A percentile compares a stretch with the other conserved stretches of the same genome.
These are phyloP conservation scores for Cathartes aura DNA, from an alignment of 2,113 vertebrate genomes.

Conservation along the genomic window DNA sequence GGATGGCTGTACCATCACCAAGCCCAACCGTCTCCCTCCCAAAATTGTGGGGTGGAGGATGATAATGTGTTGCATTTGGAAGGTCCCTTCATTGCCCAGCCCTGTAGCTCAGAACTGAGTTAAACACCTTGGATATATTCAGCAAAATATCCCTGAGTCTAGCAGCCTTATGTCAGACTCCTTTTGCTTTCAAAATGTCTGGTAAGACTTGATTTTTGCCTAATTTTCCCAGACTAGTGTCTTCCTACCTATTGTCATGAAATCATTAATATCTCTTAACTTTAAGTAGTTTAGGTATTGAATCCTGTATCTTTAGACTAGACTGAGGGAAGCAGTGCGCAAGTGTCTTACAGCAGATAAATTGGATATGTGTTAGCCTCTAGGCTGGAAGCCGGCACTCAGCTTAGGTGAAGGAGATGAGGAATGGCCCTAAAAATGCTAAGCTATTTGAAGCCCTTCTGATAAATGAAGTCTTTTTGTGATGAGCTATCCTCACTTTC, in stretches of 20 bases:
- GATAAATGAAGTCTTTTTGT: slow-evolving; percentile 59
- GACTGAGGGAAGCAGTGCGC: background rate
- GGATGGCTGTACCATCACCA: background rate
- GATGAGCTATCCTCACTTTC: slow-evolving; percentile 49
- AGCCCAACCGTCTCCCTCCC: background rate
- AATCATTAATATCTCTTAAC: background rate
- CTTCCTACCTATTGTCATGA: background rate
- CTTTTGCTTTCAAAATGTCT: background rate
- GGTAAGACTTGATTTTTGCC: background rate
- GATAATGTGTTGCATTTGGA: background rate
- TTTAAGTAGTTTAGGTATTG: background rate
- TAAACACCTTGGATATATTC: background rate
- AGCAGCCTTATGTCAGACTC: background rate
- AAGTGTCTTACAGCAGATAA: background rate
- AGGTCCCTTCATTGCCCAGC: background rate
- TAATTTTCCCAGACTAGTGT: background rate
- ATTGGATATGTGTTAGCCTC: background rate
- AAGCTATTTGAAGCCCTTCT: slow-evolving; percentile 61
- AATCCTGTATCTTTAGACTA: background rate
- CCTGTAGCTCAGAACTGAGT: background rate
- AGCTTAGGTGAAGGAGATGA: slow-evolving; percentile 63
- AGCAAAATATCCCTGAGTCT: background rate
- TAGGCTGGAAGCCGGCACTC: slow-evolving; percentile 29
- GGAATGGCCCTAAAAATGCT: slow-evolving; percentile 59
- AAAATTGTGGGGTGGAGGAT: background rate